Evolutionary conservation across 1,140 invertebrate genomes (phyloP).

Genomic region (Globodera ellingtonae): DNA sequence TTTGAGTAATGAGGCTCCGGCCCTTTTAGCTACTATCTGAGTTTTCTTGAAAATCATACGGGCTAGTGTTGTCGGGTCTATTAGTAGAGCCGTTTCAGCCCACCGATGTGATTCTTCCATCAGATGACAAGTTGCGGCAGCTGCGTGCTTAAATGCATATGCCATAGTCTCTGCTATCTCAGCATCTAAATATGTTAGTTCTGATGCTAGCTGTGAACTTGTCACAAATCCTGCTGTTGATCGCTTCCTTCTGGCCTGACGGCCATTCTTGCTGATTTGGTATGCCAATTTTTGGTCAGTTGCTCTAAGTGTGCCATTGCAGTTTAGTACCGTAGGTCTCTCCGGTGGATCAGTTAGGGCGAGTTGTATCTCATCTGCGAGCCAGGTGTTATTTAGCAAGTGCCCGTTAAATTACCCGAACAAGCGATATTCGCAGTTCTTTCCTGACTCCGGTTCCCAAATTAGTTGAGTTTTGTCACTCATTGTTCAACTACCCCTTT

Average conservation of each 20-base stretch:
- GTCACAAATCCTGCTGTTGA: background rate
- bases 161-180: background rate
- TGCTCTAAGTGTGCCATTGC: background rate
- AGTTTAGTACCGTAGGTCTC: background rate
- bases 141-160: background rate
- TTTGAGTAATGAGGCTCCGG: no score
- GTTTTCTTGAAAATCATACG: no score
- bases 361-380: background rate
- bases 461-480: background rate
- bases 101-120: background rate
- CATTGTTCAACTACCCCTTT: background rate
- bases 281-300: background rate
- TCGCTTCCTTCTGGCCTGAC: background rate
- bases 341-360: background rate
- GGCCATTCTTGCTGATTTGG: background rate
- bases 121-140: background rate
- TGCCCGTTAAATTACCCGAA: background rate
- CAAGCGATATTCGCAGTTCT: background rate
- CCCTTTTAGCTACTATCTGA: no score
- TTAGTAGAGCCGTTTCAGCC: background rate
- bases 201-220: background rate
- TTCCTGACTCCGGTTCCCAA: background rate
- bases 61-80: background rate
- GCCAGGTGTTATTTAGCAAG: background rate
- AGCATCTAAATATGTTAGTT: background rate